Conservation (phyloP, 2,797 vertebrate genomes). For the Diplodus sargus region DNA sequence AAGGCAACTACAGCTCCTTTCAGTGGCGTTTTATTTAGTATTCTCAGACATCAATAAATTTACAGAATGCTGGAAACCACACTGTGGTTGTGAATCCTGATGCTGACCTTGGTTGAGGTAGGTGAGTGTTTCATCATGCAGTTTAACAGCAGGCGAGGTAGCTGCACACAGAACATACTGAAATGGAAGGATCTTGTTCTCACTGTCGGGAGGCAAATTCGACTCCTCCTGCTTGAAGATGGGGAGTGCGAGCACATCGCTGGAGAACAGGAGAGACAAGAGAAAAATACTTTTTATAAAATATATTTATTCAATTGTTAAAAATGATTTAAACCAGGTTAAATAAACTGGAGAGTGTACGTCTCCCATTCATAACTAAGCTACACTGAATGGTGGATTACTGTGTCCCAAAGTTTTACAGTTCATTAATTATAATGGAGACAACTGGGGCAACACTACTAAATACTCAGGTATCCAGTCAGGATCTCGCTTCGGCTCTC, state of each 20-base stretch:
- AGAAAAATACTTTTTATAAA: constrained; percentile 19
- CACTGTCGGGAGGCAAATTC: constrained; percentile 91
- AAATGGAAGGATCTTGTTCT: constrained; percentile 96
- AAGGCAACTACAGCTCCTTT: not conserved
- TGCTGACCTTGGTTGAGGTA: constrained; percentile 98
- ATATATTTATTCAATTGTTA: not conserved
- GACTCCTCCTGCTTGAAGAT: constrained; percentile 99
- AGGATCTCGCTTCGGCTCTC: constrained; percentile 43
- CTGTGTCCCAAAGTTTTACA: constrained; percentile 37
- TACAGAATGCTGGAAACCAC: constrained; percentile 2
- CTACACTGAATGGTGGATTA: constrained; percentile 21
- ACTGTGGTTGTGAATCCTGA: not conserved
- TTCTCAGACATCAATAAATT: not conserved
- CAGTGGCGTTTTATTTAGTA: constrained; percentile 4
- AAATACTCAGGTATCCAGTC: constrained; percentile 73
- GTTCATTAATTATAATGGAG: constrained; percentile 56
- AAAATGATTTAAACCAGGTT: not conserved
- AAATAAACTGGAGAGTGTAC: not conserved
- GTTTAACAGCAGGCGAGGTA: constrained; percentile 97
- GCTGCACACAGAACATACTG: constrained; percentile 98
- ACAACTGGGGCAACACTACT: constrained; percentile 28
- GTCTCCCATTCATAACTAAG: not conserved
- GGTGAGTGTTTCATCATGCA: constrained; percentile 98
- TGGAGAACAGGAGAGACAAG: constrained; percentile 68
- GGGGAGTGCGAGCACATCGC: constrained; percentile 96